Evolutionary conservation across 2,888 invertebrate species (phyloP), one percentile per base, ranked within the genome.

Genomic region (Latheticus oryzae): DNA sequence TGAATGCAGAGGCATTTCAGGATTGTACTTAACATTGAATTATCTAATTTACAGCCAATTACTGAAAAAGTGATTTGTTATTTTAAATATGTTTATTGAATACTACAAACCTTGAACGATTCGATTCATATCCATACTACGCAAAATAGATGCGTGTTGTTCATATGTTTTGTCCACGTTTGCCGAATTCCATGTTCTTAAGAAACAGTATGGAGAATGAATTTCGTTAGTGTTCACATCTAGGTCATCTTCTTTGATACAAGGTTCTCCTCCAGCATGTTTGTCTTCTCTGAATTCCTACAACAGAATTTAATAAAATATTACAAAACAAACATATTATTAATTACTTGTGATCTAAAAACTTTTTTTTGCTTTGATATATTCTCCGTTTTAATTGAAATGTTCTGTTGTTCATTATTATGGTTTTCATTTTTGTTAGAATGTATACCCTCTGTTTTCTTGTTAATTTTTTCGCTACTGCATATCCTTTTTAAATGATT

Each of bases 21-120:
- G 16, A 80, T 74, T 2, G 56, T 68, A 38, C 72, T 75, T 33
- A 79, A 72, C 74, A 79, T 80, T 7, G 66, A 63, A 7, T 74
- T 77, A 28, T 80, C 79, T 24, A 80, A 62, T 65, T 78, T 79
- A 42, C 73, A 77, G 5, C 79, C 80, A 66, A 80, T 72, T 37
- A 80, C 80, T 80, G 60, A 50, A 52, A 42, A 9, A n/a, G n/a
- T n/a, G n/a, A n/a, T n/a, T n/a, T n/a, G n/a, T n/a, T n/a, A n/a
- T n/a, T n/a, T n/a, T n/a, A n/a, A n/a, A n/a, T n/a, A n/a, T n/a
- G n/a, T n/a, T n/a, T n/a, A n/a, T n/a, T n/a, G n/a, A n/a, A n/a
- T 21, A 28, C 4, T 19, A 45, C 45, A 3, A 32, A 73, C 74
- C 68, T 61, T 67, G 62, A 3, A 65, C 62, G 23, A 79, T 56